Evolutionary conservation across 2,888 invertebrate species (phyloP), one percentile per base, ranked within the genome.

Genomic region (Criorhina ranunculi): DNA sequence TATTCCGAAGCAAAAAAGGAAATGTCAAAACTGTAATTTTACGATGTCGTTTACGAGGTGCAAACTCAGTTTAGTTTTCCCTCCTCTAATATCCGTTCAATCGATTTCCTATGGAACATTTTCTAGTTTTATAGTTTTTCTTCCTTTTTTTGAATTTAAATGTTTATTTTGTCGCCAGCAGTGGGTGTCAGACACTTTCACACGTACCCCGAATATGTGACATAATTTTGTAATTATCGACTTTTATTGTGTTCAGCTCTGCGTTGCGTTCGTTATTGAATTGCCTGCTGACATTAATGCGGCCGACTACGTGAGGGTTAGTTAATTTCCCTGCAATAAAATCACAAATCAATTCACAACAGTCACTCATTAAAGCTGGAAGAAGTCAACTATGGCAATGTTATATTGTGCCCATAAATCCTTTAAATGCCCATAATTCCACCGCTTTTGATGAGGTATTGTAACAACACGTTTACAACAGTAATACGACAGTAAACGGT

Each of bases 21-120:
- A 76, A 49, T 55, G 66, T 49, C 51, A 46, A 44, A 66, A 59
- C 46, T 59, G 66, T 67, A 67, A 59, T 15, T 59, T 76, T 59
- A 76, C 76, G 59, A 59, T 59, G 57, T 67, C 49, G 40, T 59
- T 76, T 76, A 76, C 51, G 66, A 76, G 76, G 76, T 76, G 76
- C 67, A 59, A 76, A 67, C 67, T 67, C 51, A 76, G 57, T 67
- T 57, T 67, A 76, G 31, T 59, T 59, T 66, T 72, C 55, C 59
- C 19, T 31, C 66, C 42, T 17, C 12, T 49, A 59, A 67, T 59
- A 67, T 76, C 57, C 59, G 40, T 49, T 76, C 57, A 24, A 44
- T 73, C 44, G 35, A 44, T 19, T 57, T 55, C 19, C 29, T n/a
- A 9, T 57, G 11, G 46, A 69, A 37, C 19, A 24, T 19, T 60